Base-by-base conservation (phyloP, 2,888 invertebrate species). In the Drosophila niveifrons region DNA sequence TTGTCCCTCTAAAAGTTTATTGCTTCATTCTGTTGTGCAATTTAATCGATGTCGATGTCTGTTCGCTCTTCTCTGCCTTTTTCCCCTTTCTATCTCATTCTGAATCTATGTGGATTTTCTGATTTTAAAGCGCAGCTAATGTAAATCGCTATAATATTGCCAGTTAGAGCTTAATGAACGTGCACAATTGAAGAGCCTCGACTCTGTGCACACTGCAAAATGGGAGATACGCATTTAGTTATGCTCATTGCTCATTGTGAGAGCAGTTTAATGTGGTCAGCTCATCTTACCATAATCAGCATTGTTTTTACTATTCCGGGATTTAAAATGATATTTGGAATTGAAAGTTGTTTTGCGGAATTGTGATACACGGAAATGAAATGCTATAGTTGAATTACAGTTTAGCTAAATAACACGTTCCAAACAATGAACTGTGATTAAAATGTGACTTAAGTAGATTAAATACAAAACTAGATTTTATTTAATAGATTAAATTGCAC, bases 21-120 rank as follows among this genome's bases (percentile, higher is more conserved):
- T 85, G 83, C 88, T 85, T 86, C 78, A 85, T 85, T 88, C 76
- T 86, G 86, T 75, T 86, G 78, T 78, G 84, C 83, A 78, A 88
- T 86, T 84, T 84, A 82, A 84, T 88, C 86, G 84, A 88, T 84
- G 88, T 81, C 63, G 51, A 66, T 72, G 72, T 62, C 66, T 63
- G 57, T 71, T 51, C 39, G 34, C 11, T 34, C 44, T n/a, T 6
- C 64, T 39, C 31, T 9, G 28, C 17, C 18, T 10, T 34, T 11
- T 17, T 29, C 43, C 8, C 15, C 36, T 17, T 44, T 31, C n/a
- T 13, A 9, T 43, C 17, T 52, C 41, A 15, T n/a, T 55, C 11
- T 36, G 48, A 29, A 23, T 31, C 31, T 47, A 36, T 53, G 44
- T 58, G 31, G 51, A 44, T 44, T 65, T 63, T 62, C 52, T 72